Evolutionary conservation across 2,888 invertebrate species (phyloP).

Genomic region (Poecilobothrus nobilitatus): DNA sequence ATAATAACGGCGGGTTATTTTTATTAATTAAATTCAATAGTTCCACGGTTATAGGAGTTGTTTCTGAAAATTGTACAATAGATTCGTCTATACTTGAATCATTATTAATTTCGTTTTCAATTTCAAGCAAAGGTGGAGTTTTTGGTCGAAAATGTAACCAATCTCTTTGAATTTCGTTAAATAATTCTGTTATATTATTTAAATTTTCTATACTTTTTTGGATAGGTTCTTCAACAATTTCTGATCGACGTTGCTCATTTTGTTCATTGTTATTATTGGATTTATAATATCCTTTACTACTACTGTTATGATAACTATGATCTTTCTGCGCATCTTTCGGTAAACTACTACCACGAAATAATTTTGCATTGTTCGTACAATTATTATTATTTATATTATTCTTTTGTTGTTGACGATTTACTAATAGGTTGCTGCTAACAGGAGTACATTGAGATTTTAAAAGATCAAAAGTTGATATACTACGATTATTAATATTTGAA

Average conservation of each 20-base stretch:
- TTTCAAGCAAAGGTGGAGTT: slow-evolving; percentile 32
- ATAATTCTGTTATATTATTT: slow-evolving; percentile 34
- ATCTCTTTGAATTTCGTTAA: slow-evolving; percentile 39
- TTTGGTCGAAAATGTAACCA: slow-evolving; percentile 44
- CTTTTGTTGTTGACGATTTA: not conserved
- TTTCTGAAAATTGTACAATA: slow-evolving; percentile 36
- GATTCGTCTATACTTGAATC: slow-evolving; percentile 17
- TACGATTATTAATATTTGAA: not conserved
- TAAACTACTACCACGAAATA: not conserved
- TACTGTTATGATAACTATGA: not conserved
- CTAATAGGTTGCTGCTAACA: too few relatives aligned
- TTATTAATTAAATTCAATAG: slow-evolving; percentile 30
- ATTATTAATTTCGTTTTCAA: slow-evolving; percentile 7
- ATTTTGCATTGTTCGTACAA: not conserved
- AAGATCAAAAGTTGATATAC: slow-evolving; percentile 1
- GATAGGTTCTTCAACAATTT: not conserved
- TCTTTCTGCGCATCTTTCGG: not conserved
- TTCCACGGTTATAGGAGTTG: slow-evolving; percentile 39
- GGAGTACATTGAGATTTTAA: slow-evolving; percentile 2
- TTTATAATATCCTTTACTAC: not conserved
- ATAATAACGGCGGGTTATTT: slow-evolving; percentile 17
- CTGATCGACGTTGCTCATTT: not conserved
- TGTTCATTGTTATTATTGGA: not conserved
- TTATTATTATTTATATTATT: slow-evolving; percentile 7
- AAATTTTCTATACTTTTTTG: not conserved